Evolutionary conservation across 1,140 invertebrate genomes (phyloP), one percentile per base, ranked within the genome.

Genomic region (Drosophila takahashii): DNA sequence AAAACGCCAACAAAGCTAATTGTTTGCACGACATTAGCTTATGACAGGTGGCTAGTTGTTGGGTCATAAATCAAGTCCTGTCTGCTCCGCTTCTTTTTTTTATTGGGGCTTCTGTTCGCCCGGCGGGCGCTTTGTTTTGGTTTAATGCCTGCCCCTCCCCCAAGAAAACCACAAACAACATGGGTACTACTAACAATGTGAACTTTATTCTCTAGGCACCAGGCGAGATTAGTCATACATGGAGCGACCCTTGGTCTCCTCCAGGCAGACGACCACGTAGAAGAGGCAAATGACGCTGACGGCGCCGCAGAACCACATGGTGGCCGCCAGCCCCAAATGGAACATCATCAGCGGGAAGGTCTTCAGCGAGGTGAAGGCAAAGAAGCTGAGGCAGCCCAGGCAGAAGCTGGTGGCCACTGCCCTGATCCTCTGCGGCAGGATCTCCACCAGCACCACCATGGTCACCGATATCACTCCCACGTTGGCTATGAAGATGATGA

Each of bases 181-280:
- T 45, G 58, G 13, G 8, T 13, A 29, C 29, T 27, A 18, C 7
- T n/a, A 26, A 50, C n/a, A 37, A n/a, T 36, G 16, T 47, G 8
- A 26, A 42, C 39, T 69, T 77, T 77, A 53, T 64, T 62, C 11
- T 9, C 3, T 15, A 2, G 3, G 3, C 22, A 22, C 22, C 3
- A 22, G 22, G 22, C 13, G 11, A 8, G 27, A 15, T 73, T 86
- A 85, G 41, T 86, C 72, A 62, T 89, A 71, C 34, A 91, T 79
- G 22, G 84, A 77, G 26, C 62, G 83, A n/a, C 90, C 89, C 50
- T 91, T 92, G 18, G 91, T 92, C 66, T 92, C 91, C 34, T 86
- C 78, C 2, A 92, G 18, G 37, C 77, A 90, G 27, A 89, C 56
- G 2, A 74, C 72, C 34, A 90, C 77, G 5, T 90, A 90, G 34